Evolutionary conservation across 2,888 invertebrate species (phyloP).

Genomic region (Drosophila crucigera): DNA sequence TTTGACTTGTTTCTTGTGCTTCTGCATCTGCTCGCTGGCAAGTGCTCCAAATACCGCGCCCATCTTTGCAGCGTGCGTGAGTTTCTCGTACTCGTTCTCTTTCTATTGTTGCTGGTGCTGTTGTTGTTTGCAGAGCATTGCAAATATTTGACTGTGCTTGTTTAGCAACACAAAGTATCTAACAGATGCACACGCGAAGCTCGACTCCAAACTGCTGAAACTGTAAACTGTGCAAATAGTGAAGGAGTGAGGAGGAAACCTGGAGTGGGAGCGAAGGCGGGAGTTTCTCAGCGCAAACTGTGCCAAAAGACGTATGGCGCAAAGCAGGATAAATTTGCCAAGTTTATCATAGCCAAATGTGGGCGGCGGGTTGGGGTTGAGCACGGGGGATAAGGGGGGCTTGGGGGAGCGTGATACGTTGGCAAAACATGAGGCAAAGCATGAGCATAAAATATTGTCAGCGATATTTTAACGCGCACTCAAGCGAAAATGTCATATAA

Average conservation of each 20-base stretch:
- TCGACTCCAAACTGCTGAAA: slow-evolving; percentile 51
- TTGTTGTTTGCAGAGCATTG: slow-evolving; percentile 59
- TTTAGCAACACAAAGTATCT: slow-evolving; percentile 69
- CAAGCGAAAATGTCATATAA: slow-evolving; percentile 81
- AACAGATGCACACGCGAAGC: slow-evolving; percentile 57
- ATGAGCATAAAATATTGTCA: slow-evolving; percentile 79
- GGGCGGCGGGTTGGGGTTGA: neutral
- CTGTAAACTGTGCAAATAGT: slow-evolving; percentile 77
- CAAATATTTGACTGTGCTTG: slow-evolving; percentile 72
- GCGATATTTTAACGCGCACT: slow-evolving; percentile 81
- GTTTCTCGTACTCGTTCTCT: slow-evolving; percentile 18
- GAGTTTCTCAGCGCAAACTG: slow-evolving; percentile 60
- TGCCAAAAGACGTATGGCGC: slow-evolving; percentile 80
- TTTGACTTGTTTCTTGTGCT: neutral
- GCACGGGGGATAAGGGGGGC: neutral
- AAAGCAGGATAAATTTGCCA: slow-evolving; percentile 81
- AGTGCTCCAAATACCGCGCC: slow-evolving; percentile 57
- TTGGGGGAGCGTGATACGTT: slow-evolving; percentile 47
- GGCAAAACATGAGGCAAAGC: slow-evolving; percentile 79
- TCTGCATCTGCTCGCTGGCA: slow-evolving; percentile 10
- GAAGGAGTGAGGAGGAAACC: neutral
- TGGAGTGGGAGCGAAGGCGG: neutral
- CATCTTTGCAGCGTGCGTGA: slow-evolving; percentile 57
- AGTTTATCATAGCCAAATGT: slow-evolving; percentile 74
- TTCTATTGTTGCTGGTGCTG: slow-evolving; percentile 41